phyloP scores from a whole-genome alignment of 2,113 vertebrate genomes.

The Dicrurus megarhynchus region DNA sequence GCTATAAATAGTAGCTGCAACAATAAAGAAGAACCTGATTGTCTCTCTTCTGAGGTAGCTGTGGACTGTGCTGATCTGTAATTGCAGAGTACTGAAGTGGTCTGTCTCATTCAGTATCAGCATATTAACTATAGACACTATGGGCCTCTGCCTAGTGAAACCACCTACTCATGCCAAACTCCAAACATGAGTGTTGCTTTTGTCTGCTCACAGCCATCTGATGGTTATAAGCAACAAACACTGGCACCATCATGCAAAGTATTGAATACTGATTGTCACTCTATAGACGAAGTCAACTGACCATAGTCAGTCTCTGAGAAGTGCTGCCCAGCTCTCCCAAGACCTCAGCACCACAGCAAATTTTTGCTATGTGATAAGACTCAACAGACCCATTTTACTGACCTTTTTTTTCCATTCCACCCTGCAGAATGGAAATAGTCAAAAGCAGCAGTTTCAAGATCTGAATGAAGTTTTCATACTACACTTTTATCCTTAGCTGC shows the following conservation, averaged over 20 bases:
- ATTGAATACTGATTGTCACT: background rate
- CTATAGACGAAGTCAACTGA: background rate
- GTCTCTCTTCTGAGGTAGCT: background rate
- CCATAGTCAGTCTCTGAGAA: background rate
- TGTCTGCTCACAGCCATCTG: background rate
- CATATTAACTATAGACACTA: background rate
- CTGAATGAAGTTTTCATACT: background rate
- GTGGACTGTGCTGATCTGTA: background rate
- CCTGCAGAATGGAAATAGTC: background rate
- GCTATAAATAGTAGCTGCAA: background rate
- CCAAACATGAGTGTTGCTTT: rapidly evolving
- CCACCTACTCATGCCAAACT: background rate
- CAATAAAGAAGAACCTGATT: background rate
- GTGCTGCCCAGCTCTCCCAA: background rate
- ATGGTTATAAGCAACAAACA: background rate
- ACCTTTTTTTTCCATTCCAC: background rate
- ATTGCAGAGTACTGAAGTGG: background rate
- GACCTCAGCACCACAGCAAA: background rate
- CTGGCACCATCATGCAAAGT: background rate
- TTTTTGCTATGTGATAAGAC: background rate
- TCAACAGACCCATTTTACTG: background rate
- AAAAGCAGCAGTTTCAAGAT: background rate
- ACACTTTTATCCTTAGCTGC: background rate
- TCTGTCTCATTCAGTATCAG: background rate
- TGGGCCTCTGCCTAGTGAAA: background rate